Evolutionary conservation across 2,797 vertebrate genomes (phyloP), one percentile per base, ranked within the genome.

Genomic region (Labroides dimidiatus): DNA sequence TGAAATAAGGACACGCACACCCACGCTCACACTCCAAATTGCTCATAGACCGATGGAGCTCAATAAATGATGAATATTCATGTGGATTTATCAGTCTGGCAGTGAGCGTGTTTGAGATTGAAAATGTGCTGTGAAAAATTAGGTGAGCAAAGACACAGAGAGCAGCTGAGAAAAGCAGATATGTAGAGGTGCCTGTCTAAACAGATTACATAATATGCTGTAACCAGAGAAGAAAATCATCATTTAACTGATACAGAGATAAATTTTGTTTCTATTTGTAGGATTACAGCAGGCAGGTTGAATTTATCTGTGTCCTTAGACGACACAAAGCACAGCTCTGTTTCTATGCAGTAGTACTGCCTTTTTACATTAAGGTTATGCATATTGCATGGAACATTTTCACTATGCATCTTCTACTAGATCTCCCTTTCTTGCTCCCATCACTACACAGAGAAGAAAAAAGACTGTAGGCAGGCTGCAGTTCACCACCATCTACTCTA

Each of bases 21-120:
- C 10, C 68, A 51, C 59, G 19, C 59, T 33, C 64, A 0, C 76
- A 33, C 30, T 63, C 58, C 66, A 67, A 64, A 84, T 75, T 59
- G 80, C 55, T 70, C 64, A 21, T 49, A 62, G 42, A 51, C 58
- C 73, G 27, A 15, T 10, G 4, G 65, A 52, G 78, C 64, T 72
- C 50, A 77, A 59, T 64, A 73, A 75, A 68, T 54, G 52, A 68
- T 88, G 79, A 80, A 84, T 85, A 87, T 86, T 84, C 70, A 85
- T 77, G 72, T 69, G 42, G 68, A 80, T 67, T 84, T 55, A 56
- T 80, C 64, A 27, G 50, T 16, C 69, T 74, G 78, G 36, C 58
- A 51, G 61, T 2, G 66, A 77, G 56, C 8, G 51, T 72, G 72
- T 69, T 53, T 14, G 49, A 67, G 64, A 70, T 62, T 42, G n/a